Percentiles rank a stretch among this genome's conserved stretches.
Conservation (phyloP, 1,140 invertebrate species). For the Drosophila ananassae region DNA sequence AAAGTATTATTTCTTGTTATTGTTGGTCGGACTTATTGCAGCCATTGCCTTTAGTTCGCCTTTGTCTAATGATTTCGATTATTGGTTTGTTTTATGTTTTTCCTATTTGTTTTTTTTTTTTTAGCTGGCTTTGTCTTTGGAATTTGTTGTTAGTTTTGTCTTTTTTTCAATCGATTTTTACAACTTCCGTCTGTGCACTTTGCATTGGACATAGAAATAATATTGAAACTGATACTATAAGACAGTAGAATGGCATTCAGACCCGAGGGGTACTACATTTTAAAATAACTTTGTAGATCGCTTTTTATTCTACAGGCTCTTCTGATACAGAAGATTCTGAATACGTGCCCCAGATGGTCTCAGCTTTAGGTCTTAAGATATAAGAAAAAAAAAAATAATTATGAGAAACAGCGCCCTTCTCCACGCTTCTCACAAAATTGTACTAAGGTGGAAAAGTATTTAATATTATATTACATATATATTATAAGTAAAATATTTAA, state of each 20-base stretch:
- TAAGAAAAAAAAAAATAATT: no score
- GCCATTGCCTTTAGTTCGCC: constrained; percentile 36
- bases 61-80: constrained; percentile 72
- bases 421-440: no score
- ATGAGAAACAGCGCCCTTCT: no score
- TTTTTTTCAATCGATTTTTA: background rate
- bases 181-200: constrained; percentile 45
- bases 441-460: no score
- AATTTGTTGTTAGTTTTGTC: constrained; percentile 20
- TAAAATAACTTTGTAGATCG: no score
- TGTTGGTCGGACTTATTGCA: constrained; percentile 37
- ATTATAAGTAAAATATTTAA: no score
- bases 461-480: no score
- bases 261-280: no score
- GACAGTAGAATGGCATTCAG: background rate
- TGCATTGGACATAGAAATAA: background rate
- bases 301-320: no score
- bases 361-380: no score
- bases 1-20: constrained; percentile 32
- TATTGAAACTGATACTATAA: background rate
- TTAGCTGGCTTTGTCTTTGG: background rate
- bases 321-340: no score
- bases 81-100: constrained; percentile 40
- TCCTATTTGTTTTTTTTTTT: constrained; percentile 21
- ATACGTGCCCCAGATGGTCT: no score